A percentile compares a stretch with the other conserved stretches of the same genome.
Conservation (phyloP, 2,888 invertebrate species). For the Trissolcus brochymenae region DNA sequence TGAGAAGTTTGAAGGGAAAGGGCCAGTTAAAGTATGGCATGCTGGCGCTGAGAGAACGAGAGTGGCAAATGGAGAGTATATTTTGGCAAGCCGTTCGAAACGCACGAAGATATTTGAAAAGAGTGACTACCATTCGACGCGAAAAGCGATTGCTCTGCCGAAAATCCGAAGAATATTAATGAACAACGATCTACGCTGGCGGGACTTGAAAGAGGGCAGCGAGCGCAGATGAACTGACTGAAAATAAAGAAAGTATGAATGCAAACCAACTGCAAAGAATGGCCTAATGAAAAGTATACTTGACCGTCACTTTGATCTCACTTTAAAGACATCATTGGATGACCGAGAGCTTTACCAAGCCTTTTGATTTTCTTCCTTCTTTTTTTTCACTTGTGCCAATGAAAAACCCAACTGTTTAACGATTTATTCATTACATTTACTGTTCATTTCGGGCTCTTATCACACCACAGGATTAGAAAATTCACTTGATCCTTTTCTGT, state of each 20-base stretch:
- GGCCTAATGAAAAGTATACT: slow-evolving; percentile 69
- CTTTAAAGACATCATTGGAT: slow-evolving; percentile 59
- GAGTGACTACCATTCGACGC: slow-evolving; percentile 57
- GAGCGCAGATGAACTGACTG: slow-evolving; percentile 50
- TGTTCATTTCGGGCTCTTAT: slow-evolving; percentile 14
- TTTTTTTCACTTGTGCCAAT: slow-evolving; percentile 44
- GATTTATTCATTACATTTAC: slow-evolving; percentile 39
- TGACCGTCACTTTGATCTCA: slow-evolving; percentile 68
- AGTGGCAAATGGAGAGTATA: slow-evolving; percentile 31
- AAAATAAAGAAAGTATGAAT: slow-evolving; percentile 56
- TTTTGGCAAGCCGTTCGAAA: slow-evolving; percentile 32
- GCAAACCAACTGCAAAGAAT: slow-evolving; percentile 61
- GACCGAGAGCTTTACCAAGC: slow-evolving; percentile 23
- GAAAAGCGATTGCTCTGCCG: slow-evolving; percentile 62
- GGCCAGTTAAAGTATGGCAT: slow-evolving; percentile 36
- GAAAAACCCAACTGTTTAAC: slow-evolving; percentile 27
- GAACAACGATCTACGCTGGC: slow-evolving; percentile 64
- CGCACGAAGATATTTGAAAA: slow-evolving; percentile 57
- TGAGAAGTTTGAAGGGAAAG: slow-evolving; percentile 58
- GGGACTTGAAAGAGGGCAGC: slow-evolving; percentile 42
- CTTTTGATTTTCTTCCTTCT: slow-evolving; percentile 50
- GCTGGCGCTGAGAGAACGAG: slow-evolving; percentile 6
- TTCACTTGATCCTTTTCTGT: neutral
- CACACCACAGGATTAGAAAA: neutral
- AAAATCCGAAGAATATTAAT: slow-evolving; percentile 73